phyloP scores from a whole-genome alignment of 2,888 invertebrate species.

The Nephrocerus scutellatus region DNA sequence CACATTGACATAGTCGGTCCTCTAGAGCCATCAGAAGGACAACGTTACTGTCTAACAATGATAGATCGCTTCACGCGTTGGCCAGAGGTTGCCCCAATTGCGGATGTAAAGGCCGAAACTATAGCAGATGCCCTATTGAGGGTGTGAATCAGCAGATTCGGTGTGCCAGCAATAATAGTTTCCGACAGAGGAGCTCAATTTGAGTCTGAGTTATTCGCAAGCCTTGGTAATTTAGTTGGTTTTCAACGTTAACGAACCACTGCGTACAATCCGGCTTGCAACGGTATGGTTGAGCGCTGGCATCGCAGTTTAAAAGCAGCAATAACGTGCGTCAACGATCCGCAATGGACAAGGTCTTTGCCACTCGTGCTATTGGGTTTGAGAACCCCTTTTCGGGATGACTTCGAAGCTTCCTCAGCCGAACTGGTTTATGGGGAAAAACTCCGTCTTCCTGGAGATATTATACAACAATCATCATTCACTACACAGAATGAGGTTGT shows the following conservation, averaged over 20 bases:
- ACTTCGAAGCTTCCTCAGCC: constrained; percentile 28
- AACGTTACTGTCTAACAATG: constrained; percentile 31
- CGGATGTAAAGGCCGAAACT: constrained; percentile 24
- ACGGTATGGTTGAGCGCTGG: constrained; percentile 42
- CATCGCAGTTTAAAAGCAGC: constrained; percentile 38
- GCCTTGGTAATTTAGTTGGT: constrained; percentile 26
- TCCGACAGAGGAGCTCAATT: constrained; percentile 40
- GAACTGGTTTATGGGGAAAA: constrained; percentile 33
- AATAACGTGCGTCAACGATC: constrained; percentile 27
- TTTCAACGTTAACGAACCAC: constrained; percentile 27
- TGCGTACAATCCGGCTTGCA: constrained; percentile 37
- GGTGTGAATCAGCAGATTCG: constrained; percentile 43
- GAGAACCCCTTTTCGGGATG: constrained; percentile 29
- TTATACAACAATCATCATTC: too few relatives aligned
- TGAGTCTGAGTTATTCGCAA: constrained; percentile 30
- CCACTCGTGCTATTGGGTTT: constrained; percentile 37
- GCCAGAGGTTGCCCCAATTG: constrained; percentile 26
- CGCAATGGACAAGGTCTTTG: constrained; percentile 30
- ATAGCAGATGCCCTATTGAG: constrained; percentile 19
- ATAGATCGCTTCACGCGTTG: constrained; percentile 21
- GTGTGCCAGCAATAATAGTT: constrained; percentile 32
- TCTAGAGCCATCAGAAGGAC: too few relatives aligned
- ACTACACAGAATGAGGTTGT: too few relatives aligned
- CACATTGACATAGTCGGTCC: too few relatives aligned
- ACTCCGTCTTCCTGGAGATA: constrained; percentile 28